Conservation (phyloP, 2,113 vertebrate genomes). For the Clinocottus analis region DNA sequence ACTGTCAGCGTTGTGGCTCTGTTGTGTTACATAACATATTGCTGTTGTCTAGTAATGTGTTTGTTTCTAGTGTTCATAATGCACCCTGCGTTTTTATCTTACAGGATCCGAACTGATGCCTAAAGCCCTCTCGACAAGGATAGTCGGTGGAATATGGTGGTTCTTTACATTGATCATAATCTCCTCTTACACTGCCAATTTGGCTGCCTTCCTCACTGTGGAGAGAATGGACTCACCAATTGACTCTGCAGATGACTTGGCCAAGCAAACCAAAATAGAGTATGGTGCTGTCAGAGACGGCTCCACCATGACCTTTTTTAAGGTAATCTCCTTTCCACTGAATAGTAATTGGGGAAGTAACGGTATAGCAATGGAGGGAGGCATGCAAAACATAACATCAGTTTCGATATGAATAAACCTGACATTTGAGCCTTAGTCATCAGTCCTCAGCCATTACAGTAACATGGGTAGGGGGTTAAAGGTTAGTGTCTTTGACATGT, state of each 20-base stretch:
- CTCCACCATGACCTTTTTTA: constrained; percentile 99
- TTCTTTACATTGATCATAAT: constrained; percentile 99
- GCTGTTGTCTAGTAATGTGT: not conserved
- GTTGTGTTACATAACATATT: not conserved
- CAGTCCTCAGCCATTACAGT: constrained; percentile 18
- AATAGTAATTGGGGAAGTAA: not conserved
- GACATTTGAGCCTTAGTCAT: constrained; percentile 12
- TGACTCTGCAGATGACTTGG: constrained; percentile 95
- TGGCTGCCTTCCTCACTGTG: constrained; percentile 98
- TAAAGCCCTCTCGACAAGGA: constrained; percentile 97
- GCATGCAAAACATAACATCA: constrained; percentile 7
- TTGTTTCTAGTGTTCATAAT: not conserved
- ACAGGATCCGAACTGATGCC: constrained; percentile 98
- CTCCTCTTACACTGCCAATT: constrained; percentile 98
- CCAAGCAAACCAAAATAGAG: constrained; percentile 98
- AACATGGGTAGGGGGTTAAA: constrained; percentile 4
- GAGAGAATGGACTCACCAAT: constrained; percentile 99
- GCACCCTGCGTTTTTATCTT: constrained; percentile 62
- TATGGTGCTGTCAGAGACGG: constrained; percentile 96
- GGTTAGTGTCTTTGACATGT: constrained; percentile 9
- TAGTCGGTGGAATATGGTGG: constrained; percentile 99
- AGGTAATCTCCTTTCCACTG: constrained; percentile 82
- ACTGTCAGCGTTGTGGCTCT: not conserved
- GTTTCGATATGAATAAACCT: constrained; percentile 16
- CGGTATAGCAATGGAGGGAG: not conserved